A percentile compares a stretch with the other conserved stretches of the same genome.
These are phyloP conservation scores for Agriopis leucophaearia DNA, from an alignment of 2,888 invertebrate species.

Conservation along the genomic window DNA sequence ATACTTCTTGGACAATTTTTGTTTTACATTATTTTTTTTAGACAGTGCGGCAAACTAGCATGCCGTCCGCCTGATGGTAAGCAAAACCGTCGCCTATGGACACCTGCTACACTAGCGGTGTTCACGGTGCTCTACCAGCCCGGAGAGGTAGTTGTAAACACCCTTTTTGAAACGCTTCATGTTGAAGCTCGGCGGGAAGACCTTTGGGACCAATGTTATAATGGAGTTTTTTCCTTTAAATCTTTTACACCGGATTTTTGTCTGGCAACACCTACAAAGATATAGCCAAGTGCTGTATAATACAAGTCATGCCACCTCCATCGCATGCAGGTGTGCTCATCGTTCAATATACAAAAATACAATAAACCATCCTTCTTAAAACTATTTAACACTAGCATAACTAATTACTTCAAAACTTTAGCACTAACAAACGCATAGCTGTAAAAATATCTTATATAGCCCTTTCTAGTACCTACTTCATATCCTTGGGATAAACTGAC, in stretches of 20 bases:
- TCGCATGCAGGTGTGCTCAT: constrained; percentile 54
- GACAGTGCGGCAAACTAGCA: too few relatives aligned
- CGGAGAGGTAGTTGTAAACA: too few relatives aligned
- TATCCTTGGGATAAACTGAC: neutral
- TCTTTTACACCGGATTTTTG: neutral
- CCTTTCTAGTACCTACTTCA: neutral
- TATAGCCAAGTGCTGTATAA: constrained; percentile 56
- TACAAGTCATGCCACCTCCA: constrained; percentile 53
- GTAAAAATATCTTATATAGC: neutral
- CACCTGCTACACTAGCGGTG: too few relatives aligned
- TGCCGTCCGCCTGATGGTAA: too few relatives aligned
- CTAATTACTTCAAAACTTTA: constrained; percentile 14
- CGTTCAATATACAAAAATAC: constrained; percentile 43
- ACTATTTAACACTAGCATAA: constrained; percentile 13
- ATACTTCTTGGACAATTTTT: neutral
- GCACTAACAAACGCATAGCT: constrained; percentile 3
- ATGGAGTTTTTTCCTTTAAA: neutral
- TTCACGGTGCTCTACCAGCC: too few relatives aligned
- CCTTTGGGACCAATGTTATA: neutral
- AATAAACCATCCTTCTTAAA: constrained; percentile 28
- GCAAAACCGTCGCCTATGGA: too few relatives aligned
- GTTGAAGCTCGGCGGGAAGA: too few relatives aligned
- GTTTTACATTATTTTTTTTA: too few relatives aligned
- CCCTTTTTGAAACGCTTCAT: too few relatives aligned
- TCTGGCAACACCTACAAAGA: constrained; percentile 48